Evolutionary conservation across 2,888 invertebrate genomes (phyloP).

Genomic region (Stenotaenia linearis): DNA sequence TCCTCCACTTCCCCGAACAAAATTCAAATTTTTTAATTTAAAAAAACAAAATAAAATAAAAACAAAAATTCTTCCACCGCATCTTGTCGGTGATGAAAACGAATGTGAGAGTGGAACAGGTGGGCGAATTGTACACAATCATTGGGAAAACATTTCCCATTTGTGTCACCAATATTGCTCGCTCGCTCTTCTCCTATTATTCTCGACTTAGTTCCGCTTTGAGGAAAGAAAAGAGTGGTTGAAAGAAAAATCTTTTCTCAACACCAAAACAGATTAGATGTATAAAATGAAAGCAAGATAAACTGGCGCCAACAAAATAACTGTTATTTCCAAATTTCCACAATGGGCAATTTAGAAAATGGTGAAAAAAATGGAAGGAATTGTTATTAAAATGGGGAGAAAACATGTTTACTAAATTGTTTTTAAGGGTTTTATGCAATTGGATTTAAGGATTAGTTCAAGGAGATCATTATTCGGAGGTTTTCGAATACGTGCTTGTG

Average conservation of each 20-base stretch:
- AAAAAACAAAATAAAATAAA: neutral
- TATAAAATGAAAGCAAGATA: neutral
- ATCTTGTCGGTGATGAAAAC: neutral
- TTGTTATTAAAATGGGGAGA: neutral
- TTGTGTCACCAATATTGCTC: constrained; percentile 8
- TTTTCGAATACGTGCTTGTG: neutral
- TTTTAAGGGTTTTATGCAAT: neutral
- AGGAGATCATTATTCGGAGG: neutral
- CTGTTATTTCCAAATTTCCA: neutral
- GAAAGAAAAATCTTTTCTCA: neutral
- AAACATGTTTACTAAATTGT: neutral
- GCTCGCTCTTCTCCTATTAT: neutral
- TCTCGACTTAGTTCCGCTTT: constrained; percentile 1
- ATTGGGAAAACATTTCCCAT: constrained; percentile 13
- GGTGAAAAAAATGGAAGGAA: neutral
- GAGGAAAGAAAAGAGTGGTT: neutral
- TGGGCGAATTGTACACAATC: constrained; percentile 11
- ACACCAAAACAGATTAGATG: neutral
- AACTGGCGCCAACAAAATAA: neutral
- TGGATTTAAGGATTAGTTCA: neutral
- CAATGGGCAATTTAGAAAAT: neutral
- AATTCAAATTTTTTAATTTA: neutral
- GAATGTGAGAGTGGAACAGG: constrained; percentile 1
- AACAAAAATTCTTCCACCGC: neutral
- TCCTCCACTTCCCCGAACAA: too few species aligned